phyloP scores from a whole-genome alignment of 2,888 invertebrate genomes.

The Lasioglossum vierecki region DNA sequence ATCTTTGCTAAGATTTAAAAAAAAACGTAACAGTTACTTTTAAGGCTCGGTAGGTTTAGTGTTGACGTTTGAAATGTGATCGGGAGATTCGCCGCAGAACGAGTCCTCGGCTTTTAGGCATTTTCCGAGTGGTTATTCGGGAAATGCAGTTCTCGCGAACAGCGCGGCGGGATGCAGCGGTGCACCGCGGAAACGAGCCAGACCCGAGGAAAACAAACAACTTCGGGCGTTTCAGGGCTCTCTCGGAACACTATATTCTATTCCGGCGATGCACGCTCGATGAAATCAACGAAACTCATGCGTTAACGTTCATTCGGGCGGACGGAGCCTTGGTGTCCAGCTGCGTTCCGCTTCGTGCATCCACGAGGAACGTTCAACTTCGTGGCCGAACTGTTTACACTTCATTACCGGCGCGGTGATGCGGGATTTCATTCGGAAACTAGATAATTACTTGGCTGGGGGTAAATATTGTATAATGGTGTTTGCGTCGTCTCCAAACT shows the following conservation, averaged over 20 bases:
- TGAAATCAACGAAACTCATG: conserved; percentile 21
- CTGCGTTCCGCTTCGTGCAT: neutral
- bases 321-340: neutral
- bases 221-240: conserved; percentile 15
- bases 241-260: conserved; percentile 11
- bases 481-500: neutral
- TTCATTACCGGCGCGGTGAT: neutral
- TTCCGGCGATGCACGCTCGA: neutral
- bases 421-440: neutral
- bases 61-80: neutral
- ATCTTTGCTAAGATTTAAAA: no score
- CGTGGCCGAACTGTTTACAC: neutral
- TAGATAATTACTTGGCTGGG: neutral
- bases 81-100: neutral
- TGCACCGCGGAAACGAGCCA: conserved; percentile 31
- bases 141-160: no score
- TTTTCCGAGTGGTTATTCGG: neutral
- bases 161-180: neutral
- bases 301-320: conserved; percentile 22
- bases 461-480: neutral
- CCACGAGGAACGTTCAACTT: conserved; percentile 17
- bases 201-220: conserved; percentile 13
- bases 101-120: neutral
- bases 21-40: no score
- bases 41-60: no score